A percentile compares a stretch with the other conserved stretches of the same genome.
Conservation (phyloP, 2,888 invertebrate genomes). For the Urechis unicinctus region DNA sequence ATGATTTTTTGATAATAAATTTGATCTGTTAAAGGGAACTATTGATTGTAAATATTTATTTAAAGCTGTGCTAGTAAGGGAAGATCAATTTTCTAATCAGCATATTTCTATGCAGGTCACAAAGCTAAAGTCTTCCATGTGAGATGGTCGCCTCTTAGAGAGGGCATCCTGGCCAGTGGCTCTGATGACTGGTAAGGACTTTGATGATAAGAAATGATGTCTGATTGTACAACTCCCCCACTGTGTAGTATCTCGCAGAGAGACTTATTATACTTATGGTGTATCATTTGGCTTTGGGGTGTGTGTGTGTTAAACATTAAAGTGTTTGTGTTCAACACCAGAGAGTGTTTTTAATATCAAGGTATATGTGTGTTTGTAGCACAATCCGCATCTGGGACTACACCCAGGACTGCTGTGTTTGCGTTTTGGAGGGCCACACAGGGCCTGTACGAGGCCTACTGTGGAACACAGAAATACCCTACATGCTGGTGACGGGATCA, state of each 20-base stretch:
- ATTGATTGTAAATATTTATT: no score
- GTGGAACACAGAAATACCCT: slow-evolving; percentile 51
- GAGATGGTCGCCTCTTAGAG: slow-evolving; percentile 50
- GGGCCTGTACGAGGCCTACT: slow-evolving; percentile 48
- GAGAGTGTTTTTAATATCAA: no score
- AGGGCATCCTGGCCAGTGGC: slow-evolving; percentile 49
- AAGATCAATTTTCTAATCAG: no score
- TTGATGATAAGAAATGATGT: no score
- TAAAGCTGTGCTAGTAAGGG: no score
- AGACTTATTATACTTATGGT: no score
- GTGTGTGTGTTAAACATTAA: no score
- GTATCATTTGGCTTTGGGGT: no score
- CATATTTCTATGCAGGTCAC: slow-evolving; percentile 43
- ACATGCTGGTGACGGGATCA: slow-evolving; percentile 49
- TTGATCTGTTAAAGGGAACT: no score
- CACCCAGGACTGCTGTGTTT: slow-evolving; percentile 43
- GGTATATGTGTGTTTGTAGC: slow-evolving; percentile 12
- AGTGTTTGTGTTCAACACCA: no score
- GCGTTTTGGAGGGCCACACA: slow-evolving; percentile 46
- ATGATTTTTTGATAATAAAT: no score
- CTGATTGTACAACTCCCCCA: neutral
- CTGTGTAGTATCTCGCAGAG: no score
- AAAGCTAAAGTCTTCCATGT: slow-evolving; percentile 50
- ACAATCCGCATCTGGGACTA: slow-evolving; percentile 49
- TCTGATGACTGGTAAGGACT: slow-evolving; percentile 50